Percentiles rank a stretch among this genome's conserved stretches.
Conservation (phyloP, 2,888 invertebrate genomes). For the Brachyptera risi region DNA sequence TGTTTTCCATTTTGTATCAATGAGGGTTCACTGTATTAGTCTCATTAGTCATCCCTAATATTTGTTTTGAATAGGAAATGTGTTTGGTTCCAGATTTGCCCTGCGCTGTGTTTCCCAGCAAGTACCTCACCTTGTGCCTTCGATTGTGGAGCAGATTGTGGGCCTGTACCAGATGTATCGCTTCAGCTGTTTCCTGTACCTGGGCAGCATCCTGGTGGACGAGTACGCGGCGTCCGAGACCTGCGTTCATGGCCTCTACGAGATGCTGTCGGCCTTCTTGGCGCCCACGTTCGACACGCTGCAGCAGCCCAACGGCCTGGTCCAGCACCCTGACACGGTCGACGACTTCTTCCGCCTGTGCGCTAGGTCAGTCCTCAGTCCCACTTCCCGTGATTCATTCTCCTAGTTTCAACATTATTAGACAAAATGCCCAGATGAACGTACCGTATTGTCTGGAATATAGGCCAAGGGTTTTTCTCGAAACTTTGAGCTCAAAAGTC, state of each 20-base stretch:
- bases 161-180: slow-evolving; percentile 69
- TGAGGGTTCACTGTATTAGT: too few species aligned
- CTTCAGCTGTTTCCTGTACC: slow-evolving; percentile 88
- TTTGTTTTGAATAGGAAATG: not conserved
- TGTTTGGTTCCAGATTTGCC: slow-evolving; percentile 53
- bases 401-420: too few species aligned
- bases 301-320: slow-evolving; percentile 71
- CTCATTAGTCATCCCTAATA: too few species aligned
- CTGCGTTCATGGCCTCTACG: slow-evolving; percentile 71
- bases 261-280: slow-evolving; percentile 81
- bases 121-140: slow-evolving; percentile 69
- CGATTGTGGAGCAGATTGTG: slow-evolving; percentile 75
- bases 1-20: too few species aligned
- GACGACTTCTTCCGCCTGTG: slow-evolving; percentile 93
- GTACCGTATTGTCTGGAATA: too few species aligned
- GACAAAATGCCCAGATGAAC: too few species aligned
- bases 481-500: too few species aligned
- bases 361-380: slow-evolving; percentile 49
- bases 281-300: slow-evolving; percentile 76
- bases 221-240: slow-evolving; percentile 70
- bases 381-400: too few species aligned
- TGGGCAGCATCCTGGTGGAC: slow-evolving; percentile 86
- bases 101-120: slow-evolving; percentile 80
- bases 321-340: slow-evolving; percentile 94
- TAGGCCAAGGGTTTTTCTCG: too few species aligned